phyloP scores from a whole-genome alignment of 2,797 vertebrate species.

The Danio tinwini region DNA sequence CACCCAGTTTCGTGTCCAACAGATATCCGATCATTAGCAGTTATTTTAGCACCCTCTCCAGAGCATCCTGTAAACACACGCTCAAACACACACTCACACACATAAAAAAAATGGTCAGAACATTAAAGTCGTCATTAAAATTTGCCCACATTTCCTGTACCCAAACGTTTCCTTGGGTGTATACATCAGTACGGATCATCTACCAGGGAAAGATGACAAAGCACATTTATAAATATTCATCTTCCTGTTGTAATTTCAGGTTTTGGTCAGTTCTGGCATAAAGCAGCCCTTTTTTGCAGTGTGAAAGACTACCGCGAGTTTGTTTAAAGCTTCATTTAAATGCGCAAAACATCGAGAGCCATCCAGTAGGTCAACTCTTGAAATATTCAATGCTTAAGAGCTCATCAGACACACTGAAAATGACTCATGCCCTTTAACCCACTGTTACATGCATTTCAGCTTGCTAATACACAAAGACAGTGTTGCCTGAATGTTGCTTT shows the following conservation, averaged over 20 bases:
- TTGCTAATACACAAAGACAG: constrained; percentile 23
- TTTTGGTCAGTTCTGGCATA: neutral
- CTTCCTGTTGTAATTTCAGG: neutral
- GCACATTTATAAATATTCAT: neutral
- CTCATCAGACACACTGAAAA: constrained; percentile 71
- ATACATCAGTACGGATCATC: constrained; percentile 44
- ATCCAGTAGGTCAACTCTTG: constrained; percentile 70
- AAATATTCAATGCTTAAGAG: constrained; percentile 82
- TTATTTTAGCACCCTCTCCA: constrained; percentile 76
- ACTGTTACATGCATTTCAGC: constrained; percentile 27
- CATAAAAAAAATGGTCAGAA: constrained; percentile 32
- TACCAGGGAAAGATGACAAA: constrained; percentile 37
- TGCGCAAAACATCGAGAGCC: constrained; percentile 61
- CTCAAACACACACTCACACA: constrained; percentile 15
- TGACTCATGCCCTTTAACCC: constrained; percentile 53
- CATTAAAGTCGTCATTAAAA: constrained; percentile 37
- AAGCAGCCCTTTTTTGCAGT: neutral
- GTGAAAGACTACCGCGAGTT: constrained; percentile 54
- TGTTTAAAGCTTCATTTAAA: constrained; percentile 59
- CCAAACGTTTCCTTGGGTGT: constrained; percentile 34
- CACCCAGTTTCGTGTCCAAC: constrained; percentile 57
- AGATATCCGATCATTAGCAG: constrained; percentile 71
- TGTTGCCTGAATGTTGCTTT: neutral
- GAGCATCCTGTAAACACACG: constrained; percentile 72
- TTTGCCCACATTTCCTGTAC: constrained; percentile 55